These are phyloP conservation scores for Lepidurus apus DNA, from an alignment of 1,140 invertebrate species.

Conservation along the genomic window DNA sequence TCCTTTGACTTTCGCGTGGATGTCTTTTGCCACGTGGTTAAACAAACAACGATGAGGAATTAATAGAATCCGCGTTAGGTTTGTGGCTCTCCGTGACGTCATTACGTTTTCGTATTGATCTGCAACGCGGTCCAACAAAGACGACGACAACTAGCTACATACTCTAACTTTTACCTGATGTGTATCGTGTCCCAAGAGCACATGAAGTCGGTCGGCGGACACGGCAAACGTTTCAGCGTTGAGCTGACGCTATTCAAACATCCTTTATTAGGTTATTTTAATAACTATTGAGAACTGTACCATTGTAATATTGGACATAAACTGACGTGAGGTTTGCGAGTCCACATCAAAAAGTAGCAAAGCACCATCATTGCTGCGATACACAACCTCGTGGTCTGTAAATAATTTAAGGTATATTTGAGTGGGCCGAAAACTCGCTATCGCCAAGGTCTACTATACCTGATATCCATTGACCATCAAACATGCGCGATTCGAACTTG, in stretches of 20 bases:
- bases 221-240: slow-evolving; percentile 67
- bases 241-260: slow-evolving; percentile 58
- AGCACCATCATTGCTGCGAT: slow-evolving; percentile 61
- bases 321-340: slow-evolving; percentile 57
- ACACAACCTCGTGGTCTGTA: slow-evolving; percentile 64
- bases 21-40: background rate
- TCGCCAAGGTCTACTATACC: slow-evolving; percentile 54
- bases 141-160: slow-evolving; percentile 16
- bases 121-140: slow-evolving; percentile 39
- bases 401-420: slow-evolving; percentile 37
- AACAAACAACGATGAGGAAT: slow-evolving; percentile 12
- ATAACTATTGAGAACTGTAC: slow-evolving; percentile 45
- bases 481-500: slow-evolving; percentile 56
- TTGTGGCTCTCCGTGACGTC: background rate
- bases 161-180: slow-evolving; percentile 43
- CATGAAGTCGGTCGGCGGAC: slow-evolving; percentile 67
- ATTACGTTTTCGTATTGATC: background rate
- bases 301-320: slow-evolving; percentile 73
- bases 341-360: slow-evolving; percentile 65
- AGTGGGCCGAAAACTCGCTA: background rate
- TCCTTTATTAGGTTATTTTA: background rate
- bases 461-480: slow-evolving; percentile 74
- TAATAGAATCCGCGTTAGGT: background rate
- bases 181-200: slow-evolving; percentile 64
- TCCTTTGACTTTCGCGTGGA: background rate